Conservation (phyloP, 2,888 invertebrate species). For the Dysmachus trigonus region DNA sequence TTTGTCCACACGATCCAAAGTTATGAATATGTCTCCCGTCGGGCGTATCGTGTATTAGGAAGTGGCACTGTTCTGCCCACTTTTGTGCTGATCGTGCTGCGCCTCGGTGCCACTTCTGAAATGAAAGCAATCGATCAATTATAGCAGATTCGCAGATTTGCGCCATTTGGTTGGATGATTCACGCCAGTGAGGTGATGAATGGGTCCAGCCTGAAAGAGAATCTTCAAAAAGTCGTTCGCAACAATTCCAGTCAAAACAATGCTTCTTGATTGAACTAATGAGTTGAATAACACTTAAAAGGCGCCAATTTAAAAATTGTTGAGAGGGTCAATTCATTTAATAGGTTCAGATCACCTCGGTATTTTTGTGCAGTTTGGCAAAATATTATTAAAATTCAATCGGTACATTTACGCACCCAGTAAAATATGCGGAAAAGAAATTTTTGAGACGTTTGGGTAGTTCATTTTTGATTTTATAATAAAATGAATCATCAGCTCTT, state of each 20-base stretch:
- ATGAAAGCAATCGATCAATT: conserved; percentile 23
- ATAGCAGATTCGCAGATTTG: background rate
- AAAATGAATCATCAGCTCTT: too few relatives aligned
- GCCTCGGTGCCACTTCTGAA: conserved; percentile 77
- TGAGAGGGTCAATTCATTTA: background rate
- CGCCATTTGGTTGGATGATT: background rate
- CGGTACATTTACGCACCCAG: background rate
- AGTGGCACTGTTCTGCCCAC: conserved; percentile 77
- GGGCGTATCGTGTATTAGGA: conserved; percentile 75
- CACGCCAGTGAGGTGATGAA: background rate
- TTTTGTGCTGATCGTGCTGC: conserved; percentile 77
- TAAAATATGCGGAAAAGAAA: too few relatives aligned
- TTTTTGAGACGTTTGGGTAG: background rate
- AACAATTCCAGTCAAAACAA: background rate
- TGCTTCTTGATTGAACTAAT: background rate
- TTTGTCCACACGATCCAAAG: conserved; percentile 81
- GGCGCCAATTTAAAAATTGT: background rate
- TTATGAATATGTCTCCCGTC: conserved; percentile 69
- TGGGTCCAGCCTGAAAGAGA: background rate
- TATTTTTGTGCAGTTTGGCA: background rate
- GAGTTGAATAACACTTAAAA: background rate
- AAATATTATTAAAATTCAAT: background rate
- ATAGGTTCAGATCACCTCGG: background rate
- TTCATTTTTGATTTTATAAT: too few relatives aligned
- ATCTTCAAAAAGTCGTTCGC: background rate